phyloP scores from a whole-genome alignment of 2,797 vertebrate species.

The Pangasius sanitwongsei region DNA sequence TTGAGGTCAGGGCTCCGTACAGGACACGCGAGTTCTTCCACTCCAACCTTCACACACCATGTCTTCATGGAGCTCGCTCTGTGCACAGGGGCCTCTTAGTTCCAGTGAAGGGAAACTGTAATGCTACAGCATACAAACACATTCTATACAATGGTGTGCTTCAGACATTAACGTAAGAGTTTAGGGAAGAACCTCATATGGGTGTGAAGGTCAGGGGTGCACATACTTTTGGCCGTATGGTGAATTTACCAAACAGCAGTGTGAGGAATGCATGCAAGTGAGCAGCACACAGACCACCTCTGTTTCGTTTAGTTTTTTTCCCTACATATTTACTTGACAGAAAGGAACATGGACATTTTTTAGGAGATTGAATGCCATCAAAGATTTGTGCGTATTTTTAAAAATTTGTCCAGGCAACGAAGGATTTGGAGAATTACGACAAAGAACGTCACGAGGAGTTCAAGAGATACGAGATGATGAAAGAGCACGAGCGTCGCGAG shows the following conservation, averaged over 20 bases:
- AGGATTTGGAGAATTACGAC: conserved; percentile 94
- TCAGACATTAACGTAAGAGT: not conserved
- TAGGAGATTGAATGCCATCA: no score
- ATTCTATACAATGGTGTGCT: not conserved
- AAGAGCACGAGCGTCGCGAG: conserved; percentile 92
- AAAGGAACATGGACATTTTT: no score
- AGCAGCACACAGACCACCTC: not conserved
- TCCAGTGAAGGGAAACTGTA: not conserved
- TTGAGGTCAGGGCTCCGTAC: not conserved
- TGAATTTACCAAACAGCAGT: no score
- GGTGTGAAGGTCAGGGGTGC: not conserved
- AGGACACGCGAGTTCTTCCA: not conserved
- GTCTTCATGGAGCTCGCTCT: not conserved
- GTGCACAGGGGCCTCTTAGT: not conserved
- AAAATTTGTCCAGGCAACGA: conserved; percentile 82
- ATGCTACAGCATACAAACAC: not conserved
- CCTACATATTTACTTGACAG: no score
- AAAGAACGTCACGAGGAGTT: conserved; percentile 95
- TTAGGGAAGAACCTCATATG: not conserved
- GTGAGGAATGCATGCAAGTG: not conserved
- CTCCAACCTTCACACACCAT: not conserved
- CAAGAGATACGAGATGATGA: conserved; percentile 97
- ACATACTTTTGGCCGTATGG: not conserved
- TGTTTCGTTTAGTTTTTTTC: no score
- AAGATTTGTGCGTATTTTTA: no score